Base-by-base conservation (phyloP, 2,797 vertebrate species). In the Acanthiza pusilla region DNA sequence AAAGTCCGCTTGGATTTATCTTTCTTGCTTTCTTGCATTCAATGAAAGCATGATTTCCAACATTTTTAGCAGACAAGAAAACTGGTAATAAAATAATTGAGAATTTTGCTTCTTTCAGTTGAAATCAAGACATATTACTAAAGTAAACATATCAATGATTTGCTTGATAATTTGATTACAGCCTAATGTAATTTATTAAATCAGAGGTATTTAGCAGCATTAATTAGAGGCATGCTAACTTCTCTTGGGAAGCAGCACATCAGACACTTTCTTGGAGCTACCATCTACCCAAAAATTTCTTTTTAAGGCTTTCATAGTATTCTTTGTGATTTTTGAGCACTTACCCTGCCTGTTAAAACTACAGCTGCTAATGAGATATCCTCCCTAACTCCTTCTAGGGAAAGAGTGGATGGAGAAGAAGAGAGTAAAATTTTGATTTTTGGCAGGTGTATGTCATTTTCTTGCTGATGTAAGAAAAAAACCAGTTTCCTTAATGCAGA, bases 91-190 rank as follows among this genome's bases (percentile, higher is more conserved):
- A 72, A 87, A n/a, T 53, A 65, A 72, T 32, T 11, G 26, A 42
- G 38, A 32, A 38, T 89, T 89, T 85, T 55, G 9, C 27, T 67
- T 55, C n/a, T 77, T 85, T 68, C 23, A 21, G 13, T 79, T 70
- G n/a, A 79, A 47, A 76, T 86, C 30, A 73, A 88, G 61, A 51
- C 11, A 13, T n/a, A 72, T 61, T 65, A 55, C 34, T 78, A 68
- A 38, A 60, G 50, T 53, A 80, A 81, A 80, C 11, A 2, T 61
- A 55, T 72, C 29, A 50, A 0, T 87, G 1, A 18, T 80, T 80
- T 80, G 77, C 22, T 22, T 53, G 25, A 26, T 91, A 26, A 53
- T 85, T 88, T 74, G 60, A 48, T 93, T 86, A 42, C 45, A 55
- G 15, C 23, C n/a, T 67, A 40, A 67, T 81, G 42, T 48, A 29